phyloP scores from a whole-genome alignment of 2,797 vertebrate species.

The Aplochiton taeniatus region DNA sequence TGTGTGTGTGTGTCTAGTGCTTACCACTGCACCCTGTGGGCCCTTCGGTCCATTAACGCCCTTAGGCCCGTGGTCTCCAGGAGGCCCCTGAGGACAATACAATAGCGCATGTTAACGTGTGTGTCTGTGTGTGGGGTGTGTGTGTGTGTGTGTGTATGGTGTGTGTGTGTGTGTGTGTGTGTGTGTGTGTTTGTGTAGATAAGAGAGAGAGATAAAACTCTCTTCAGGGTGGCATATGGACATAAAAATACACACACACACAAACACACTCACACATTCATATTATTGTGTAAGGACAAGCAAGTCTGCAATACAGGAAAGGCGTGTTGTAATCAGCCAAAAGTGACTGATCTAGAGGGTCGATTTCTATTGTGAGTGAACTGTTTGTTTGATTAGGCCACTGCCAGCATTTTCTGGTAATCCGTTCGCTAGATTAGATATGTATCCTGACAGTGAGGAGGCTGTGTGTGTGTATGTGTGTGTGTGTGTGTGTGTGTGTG shows the following conservation, averaged over 20 bases:
- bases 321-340: too few relatives aligned
- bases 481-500: too few relatives aligned
- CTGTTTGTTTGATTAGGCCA: too few relatives aligned
- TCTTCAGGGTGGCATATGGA: not conserved
- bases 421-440: too few relatives aligned
- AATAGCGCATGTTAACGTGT: slow-evolving; percentile 3
- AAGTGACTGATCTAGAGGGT: too few relatives aligned
- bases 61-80: slow-evolving; percentile 90
- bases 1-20: slow-evolving; percentile 22
- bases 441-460: too few relatives aligned
- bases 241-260: slow-evolving; percentile 7
- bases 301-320: too few relatives aligned
- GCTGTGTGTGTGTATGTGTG: too few relatives aligned
- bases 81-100: slow-evolving; percentile 81
- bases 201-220: not conserved
- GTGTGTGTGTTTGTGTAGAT: not conserved
- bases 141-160: not conserved
- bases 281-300: too few relatives aligned
- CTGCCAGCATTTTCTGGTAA: too few relatives aligned
- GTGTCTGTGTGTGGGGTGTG: not conserved
- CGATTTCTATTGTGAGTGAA: too few relatives aligned
- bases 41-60: slow-evolving; percentile 91
- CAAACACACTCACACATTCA: too few relatives aligned
- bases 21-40: slow-evolving; percentile 86
- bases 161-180: not conserved